Conservation (phyloP, 2,888 invertebrate species). For the Elmis aenea region DNA sequence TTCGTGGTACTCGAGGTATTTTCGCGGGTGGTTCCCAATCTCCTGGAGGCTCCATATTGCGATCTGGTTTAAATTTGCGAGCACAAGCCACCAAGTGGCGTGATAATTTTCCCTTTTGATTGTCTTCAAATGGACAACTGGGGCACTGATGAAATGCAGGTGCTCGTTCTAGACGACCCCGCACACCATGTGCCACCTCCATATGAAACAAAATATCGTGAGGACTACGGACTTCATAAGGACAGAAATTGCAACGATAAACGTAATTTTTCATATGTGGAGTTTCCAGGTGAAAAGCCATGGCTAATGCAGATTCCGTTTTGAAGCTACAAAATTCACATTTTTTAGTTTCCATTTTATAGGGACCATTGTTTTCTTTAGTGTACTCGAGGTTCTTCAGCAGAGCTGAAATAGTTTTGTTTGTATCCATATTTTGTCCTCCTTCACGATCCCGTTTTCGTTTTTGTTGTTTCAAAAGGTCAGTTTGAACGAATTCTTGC, state of each 20-base stretch:
- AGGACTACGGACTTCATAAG: constrained; percentile 74
- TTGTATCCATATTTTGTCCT: constrained; percentile 62
- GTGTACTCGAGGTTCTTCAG: constrained; percentile 81
- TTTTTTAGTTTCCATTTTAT: constrained; percentile 68
- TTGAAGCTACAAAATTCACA: constrained; percentile 88
- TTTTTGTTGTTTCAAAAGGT: constrained; percentile 81
- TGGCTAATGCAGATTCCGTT: constrained; percentile 75
- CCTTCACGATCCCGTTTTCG: constrained; percentile 72
- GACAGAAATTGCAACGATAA: constrained; percentile 70
- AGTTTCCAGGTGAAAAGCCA: constrained; percentile 84
- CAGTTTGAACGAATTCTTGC: constrained; percentile 90
- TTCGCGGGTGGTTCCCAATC: constrained; percentile 95
- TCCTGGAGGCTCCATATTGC: constrained; percentile 78
- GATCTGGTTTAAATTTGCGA: constrained; percentile 83
- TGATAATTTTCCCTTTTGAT: constrained; percentile 84
- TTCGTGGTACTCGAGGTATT: constrained; percentile 67
- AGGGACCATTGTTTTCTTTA: constrained; percentile 79
- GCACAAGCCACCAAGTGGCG: constrained; percentile 83
- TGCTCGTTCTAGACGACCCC: constrained; percentile 78
- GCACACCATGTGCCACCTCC: constrained; percentile 82
- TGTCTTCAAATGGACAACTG: constrained; percentile 91
- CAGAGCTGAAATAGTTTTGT: constrained; percentile 75
- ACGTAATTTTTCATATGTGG: constrained; percentile 86
- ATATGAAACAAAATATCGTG: constrained; percentile 88
- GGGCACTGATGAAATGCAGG: constrained; percentile 88